Evolutionary conservation across 23 tunicate species (phyloP).

Genomic region (Corella eumyota): DNA sequence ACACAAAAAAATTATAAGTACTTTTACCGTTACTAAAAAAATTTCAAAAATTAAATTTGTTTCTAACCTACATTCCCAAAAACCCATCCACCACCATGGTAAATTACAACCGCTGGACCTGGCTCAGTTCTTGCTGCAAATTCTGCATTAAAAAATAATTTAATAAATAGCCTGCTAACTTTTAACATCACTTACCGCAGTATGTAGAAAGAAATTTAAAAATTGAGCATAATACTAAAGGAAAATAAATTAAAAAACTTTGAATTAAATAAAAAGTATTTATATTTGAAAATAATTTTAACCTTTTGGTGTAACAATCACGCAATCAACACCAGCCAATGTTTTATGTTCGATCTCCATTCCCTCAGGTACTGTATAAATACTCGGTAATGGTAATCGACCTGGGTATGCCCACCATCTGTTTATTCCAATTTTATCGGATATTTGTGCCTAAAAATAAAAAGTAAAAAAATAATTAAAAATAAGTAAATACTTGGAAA

Average conservation of each 20-base stretch:
- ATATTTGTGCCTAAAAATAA: conserved; percentile 19
- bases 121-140: conserved; percentile 8
- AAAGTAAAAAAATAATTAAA: background rate
- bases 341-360: conserved; percentile 11
- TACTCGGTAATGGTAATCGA: conserved; percentile 4
- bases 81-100: conserved; percentile 84
- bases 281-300: too few species aligned
- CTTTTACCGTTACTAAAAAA: conserved; percentile 1
- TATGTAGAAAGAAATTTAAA: background rate
- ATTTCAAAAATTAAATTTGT: background rate
- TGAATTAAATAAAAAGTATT: background rate
- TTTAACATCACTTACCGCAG: background rate
- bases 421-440: conserved; percentile 24
- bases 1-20: background rate
- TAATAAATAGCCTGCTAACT: background rate
- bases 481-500: background rate
- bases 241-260: background rate
- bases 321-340: conserved; percentile 18
- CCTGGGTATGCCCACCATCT: conserved; percentile 62
- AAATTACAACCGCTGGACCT: conserved; percentile 58
- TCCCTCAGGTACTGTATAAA: conserved; percentile 2
- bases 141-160: background rate
- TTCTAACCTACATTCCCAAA: conserved; percentile 43
- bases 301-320: conserved; percentile 40
- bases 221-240: background rate